phyloP scores from a whole-genome alignment of 2,113 vertebrate genomes.

The Chaetodon trifascialis region DNA sequence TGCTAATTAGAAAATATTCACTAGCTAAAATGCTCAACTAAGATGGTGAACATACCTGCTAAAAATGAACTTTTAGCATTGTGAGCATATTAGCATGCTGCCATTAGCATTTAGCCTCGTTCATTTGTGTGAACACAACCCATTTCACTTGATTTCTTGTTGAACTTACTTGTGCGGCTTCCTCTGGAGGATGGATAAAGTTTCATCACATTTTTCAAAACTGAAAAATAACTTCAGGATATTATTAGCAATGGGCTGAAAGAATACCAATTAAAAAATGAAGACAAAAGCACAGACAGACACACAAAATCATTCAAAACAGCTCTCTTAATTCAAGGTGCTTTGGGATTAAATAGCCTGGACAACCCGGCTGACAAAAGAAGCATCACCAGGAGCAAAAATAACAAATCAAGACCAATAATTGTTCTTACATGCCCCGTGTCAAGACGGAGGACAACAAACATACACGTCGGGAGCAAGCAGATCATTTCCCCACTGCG shows the following conservation, averaged over 20 bases:
- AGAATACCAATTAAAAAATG: not conserved
- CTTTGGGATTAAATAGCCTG: not conserved
- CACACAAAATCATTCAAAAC: slow-evolving; percentile 11
- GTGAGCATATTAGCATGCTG: not conserved
- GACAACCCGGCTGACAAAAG: slow-evolving; percentile 3
- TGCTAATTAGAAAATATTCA: not conserved
- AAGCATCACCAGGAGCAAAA: slow-evolving; percentile 16
- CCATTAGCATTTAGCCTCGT: not conserved
- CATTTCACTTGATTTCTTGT: not conserved
- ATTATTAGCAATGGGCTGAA: not conserved
- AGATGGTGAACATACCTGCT: not conserved
- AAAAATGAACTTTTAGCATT: not conserved
- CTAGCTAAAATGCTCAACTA: no score
- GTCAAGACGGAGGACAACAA: slow-evolving; percentile 29
- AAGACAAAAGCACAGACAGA: not conserved
- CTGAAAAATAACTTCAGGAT: not conserved
- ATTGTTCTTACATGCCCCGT: slow-evolving; percentile 30
- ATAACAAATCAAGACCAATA: slow-evolving; percentile 38
- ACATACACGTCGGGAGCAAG: slow-evolving; percentile 33
- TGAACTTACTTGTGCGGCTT: not conserved
- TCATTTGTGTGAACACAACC: not conserved
- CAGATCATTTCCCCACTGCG: slow-evolving; percentile 37
- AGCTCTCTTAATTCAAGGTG: not conserved
- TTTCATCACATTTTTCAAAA: not conserved
- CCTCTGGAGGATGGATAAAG: not conserved